A percentile compares a stretch with the other conserved stretches of the same genome.
phyloP scores from a whole-genome alignment of 2,888 invertebrate genomes.

The Chelonus formosanus region DNA sequence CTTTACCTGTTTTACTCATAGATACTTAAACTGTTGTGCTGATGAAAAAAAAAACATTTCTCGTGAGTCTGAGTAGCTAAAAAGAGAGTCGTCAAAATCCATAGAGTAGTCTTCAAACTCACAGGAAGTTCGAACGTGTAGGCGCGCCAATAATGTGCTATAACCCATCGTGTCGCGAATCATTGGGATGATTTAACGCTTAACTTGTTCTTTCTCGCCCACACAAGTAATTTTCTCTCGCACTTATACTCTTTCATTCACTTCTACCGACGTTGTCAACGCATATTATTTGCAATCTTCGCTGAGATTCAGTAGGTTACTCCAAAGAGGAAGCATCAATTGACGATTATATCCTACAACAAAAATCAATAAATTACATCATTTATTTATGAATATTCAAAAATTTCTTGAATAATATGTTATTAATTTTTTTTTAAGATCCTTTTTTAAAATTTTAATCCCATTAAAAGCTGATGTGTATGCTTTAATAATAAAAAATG shows the following conservation, averaged over 20 bases:
- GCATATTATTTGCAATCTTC: conserved; percentile 12
- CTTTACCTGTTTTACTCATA: background rate
- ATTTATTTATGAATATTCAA: background rate
- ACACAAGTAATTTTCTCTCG: conserved; percentile 9
- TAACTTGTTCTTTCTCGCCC: conserved; percentile 23
- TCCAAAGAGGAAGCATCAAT: background rate
- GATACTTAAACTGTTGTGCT: too few relatives aligned
- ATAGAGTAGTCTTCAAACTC: background rate
- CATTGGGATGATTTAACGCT: conserved; percentile 26
- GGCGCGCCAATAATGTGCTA: conserved; percentile 13
- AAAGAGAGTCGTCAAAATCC: background rate
- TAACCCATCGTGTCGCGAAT: conserved; percentile 15
- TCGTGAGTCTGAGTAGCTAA: background rate
- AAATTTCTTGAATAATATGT: too few relatives aligned
- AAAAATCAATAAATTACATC: background rate
- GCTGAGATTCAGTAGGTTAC: background rate
- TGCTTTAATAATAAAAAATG: too few relatives aligned
- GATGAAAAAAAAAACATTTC: too few relatives aligned
- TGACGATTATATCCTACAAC: background rate
- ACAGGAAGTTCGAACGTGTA: conserved; percentile 10
- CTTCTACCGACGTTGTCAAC: conserved; percentile 10
- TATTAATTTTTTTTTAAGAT: too few relatives aligned
- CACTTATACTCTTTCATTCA: background rate
- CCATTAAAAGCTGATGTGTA: too few relatives aligned
- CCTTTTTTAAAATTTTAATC: background rate